phyloP scores from a whole-genome alignment of 2,797 vertebrate genomes.

The Forpus xanthops region DNA sequence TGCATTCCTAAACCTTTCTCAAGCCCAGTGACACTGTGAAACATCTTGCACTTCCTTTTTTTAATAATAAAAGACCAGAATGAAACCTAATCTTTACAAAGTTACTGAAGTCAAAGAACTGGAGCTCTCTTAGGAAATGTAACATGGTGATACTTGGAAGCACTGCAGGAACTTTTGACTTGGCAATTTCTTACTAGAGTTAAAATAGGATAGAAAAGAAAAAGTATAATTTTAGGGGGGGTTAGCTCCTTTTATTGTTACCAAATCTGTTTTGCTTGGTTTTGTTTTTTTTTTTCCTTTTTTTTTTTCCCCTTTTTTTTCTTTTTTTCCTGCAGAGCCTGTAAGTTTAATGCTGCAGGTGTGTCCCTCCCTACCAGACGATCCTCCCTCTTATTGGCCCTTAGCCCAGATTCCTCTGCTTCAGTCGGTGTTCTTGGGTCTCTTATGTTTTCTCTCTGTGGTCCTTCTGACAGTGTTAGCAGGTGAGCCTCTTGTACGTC shows the following conservation, averaged over 20 bases:
- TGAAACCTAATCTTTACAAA: neutral
- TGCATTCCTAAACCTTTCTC: neutral
- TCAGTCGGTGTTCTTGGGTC: neutral
- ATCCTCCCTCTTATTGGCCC: neutral
- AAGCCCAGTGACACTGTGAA: neutral
- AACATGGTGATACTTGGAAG: neutral
- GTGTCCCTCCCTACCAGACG: neutral
- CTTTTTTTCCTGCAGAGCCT: neutral
- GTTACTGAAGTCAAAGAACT: neutral
- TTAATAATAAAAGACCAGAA: neutral
- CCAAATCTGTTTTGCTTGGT: neutral
- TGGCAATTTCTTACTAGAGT: neutral
- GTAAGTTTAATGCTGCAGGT: neutral
- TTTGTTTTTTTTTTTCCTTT: too few relatives aligned
- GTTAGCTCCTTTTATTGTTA: neutral
- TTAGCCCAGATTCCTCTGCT: neutral
- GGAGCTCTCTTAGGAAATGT: neutral
- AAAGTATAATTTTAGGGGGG: neutral
- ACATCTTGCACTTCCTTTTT: neutral
- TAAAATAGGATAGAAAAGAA: neutral
- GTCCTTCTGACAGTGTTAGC: neutral
- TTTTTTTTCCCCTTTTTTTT: fast-evolving
- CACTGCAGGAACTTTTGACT: neutral
- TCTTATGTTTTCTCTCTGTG: neutral
- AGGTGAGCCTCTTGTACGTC: neutral